Percentiles rank a stretch among this genome's conserved stretches.
Conservation (phyloP, 2,113 vertebrate species). For the Lontra canadensis region DNA sequence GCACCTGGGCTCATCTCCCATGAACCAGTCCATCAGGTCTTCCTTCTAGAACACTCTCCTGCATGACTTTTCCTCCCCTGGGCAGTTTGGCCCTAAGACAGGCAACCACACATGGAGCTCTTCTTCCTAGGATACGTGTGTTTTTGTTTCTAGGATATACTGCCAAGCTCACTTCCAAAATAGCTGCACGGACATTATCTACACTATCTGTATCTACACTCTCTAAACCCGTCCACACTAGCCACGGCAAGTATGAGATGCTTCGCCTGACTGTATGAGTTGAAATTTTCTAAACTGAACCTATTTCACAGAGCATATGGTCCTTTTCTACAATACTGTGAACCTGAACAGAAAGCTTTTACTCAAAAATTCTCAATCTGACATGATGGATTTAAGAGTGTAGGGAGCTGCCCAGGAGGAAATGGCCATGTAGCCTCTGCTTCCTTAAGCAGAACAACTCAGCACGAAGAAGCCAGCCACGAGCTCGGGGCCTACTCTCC, state of each 20-base stretch:
- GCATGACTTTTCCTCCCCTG: fast-evolving
- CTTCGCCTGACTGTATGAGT: fast-evolving
- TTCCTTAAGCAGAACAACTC: no score
- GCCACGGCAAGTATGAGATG: fast-evolving
- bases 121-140: fast-evolving
- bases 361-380: neutral
- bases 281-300: neutral
- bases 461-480: fast-evolving
- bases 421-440: neutral
- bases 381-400: neutral
- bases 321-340: neutral
- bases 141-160: neutral
- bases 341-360: neutral
- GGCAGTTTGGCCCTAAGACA: no score
- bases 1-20: fast-evolving
- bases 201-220: neutral
- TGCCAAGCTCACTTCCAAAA: neutral
- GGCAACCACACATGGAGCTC: no score
- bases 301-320: fast-evolving
- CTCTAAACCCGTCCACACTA: no score
- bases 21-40: neutral
- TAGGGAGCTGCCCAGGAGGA: neutral
- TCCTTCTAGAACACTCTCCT: neutral
- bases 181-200: neutral
- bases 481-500: fast-evolving